Base-by-base conservation (phyloP, 2,888 invertebrate genomes). In the Deladenus siricidicola region DNA sequence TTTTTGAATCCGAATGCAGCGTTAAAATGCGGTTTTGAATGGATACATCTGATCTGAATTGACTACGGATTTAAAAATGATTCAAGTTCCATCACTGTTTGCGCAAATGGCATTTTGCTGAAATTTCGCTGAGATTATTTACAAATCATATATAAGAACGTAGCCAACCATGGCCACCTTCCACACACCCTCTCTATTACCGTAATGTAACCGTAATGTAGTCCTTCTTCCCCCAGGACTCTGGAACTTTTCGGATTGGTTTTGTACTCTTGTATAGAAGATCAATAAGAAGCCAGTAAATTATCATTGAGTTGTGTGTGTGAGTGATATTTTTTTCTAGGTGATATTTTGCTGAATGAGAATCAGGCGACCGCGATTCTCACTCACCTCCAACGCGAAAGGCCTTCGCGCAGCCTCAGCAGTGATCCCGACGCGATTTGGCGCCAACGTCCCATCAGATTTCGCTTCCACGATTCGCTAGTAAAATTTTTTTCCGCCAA, bases 391-490 rank as follows among this genome's bases (percentile, higher is more conserved):
- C 53, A 60, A 57, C 58, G 43, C 34, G 52, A 42, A 21, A 55
- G 68, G 19, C 30, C 43, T n/a, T 39, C 55, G 19, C 56, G 72
- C 26, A 70, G 68, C 8, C 67, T 76, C 30, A 69, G 69, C 26
- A 63, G 70, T 1, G 76, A 76, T 49, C 67, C 71, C 21, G 68
- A 70, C 19, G 74, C 73, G 4, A 67, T 66, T 44, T 76, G 76
- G 76, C 53, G 24, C 4, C 42, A 47, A 4, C 52, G 67, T 24
- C 75, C 76, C 3, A 76, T 76, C 43, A 69, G 66, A 53, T 76
- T 77, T 53, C 60, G 71, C 21, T 71, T 76, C 49, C 76, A 76
- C 56, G 76, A 76, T 39, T 73, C 73, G 29, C 61, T 76, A 1
- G 70, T 75, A 71, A 47, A 47, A 19, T 8, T 47, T 47, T 47